These are phyloP conservation scores for Synodontis membranacea DNA, from an alignment of 2,113 vertebrate genomes.

Conservation along the genomic window DNA sequence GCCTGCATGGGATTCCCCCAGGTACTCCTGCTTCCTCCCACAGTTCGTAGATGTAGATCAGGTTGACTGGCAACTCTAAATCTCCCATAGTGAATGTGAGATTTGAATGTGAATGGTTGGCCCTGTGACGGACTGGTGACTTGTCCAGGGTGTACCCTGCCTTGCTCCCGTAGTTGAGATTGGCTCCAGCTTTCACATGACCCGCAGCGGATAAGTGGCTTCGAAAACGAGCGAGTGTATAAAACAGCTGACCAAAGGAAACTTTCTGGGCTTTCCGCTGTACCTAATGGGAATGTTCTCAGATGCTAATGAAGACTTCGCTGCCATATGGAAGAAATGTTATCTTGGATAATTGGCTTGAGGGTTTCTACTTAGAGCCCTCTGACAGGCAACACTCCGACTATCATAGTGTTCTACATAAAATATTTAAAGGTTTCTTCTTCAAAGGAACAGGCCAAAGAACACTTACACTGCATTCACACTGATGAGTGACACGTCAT, in stretches of 20 bases:
- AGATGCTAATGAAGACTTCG: neutral
- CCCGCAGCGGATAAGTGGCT: no score
- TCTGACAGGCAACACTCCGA: neutral
- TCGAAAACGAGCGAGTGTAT: no score
- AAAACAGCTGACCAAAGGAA: neutral
- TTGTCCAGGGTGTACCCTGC: no score
- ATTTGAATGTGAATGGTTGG: no score
- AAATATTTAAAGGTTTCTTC: neutral
- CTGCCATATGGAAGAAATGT: neutral
- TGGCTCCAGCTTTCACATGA: no score
- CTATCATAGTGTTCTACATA: neutral
- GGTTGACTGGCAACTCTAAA: no score
- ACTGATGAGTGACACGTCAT: neutral
- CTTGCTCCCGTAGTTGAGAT: no score
- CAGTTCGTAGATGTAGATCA: no score
- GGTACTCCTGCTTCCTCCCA: no score
- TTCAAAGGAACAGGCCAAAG: neutral
- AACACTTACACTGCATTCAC: neutral
- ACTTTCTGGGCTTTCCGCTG: neutral
- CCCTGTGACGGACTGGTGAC: no score
- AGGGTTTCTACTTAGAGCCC: neutral
- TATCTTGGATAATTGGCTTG: constrained; percentile 5
- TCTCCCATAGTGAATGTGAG: no score
- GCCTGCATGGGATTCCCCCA: no score
- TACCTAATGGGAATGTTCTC: neutral